Base-by-base conservation (phyloP, 2,888 invertebrate species). In the Machimus rusticus region DNA sequence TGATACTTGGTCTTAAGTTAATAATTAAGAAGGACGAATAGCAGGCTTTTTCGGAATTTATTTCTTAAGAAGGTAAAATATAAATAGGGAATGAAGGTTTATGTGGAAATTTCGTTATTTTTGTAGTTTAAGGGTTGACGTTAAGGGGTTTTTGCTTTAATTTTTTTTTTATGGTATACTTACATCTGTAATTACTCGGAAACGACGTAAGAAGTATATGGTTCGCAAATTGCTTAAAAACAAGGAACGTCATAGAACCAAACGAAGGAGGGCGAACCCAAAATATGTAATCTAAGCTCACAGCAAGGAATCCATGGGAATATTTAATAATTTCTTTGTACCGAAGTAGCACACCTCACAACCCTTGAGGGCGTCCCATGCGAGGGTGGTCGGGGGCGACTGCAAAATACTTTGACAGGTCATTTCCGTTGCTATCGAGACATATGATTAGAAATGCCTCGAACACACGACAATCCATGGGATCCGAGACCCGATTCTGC, bases 381-480 rank as follows among this genome's bases (percentile, higher is more conserved):
- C 19, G 43, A 16, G 19, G 43, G 19, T 39, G 43, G 77, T 5
- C 16, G 78, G 43, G 23, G 78, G 23, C 46, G 19, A 43, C 43
- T n/a, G 12, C 78, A 78, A 78, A 78, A 19, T 78, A 37, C 23
- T 78, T 43, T 78, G 78, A 78, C 78, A 78, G 78, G 39, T 78
- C 78, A 78, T 78, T 78, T 78, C 78, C 78, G 78, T 43, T 78
- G 43, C 78, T 19, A 23, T 78, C 39, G 19, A 39, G 37, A 43
- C n/a, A 78, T 34, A 78, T 43, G 78, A 78, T 78, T 78, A 78
- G 39, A 78, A 78, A 23, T 78, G 78, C 78, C 78, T 78, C 19
- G 23, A 78, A 43, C 78, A 78, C 78, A 78, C 78, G 43, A 78
- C 43, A 78, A 43, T 66, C 28, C 66, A 28, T 28, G 3, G 12